These are phyloP conservation scores for Nephotettix cincticeps DNA, from an alignment of 1,140 invertebrate genomes.

Conservation along the genomic window DNA sequence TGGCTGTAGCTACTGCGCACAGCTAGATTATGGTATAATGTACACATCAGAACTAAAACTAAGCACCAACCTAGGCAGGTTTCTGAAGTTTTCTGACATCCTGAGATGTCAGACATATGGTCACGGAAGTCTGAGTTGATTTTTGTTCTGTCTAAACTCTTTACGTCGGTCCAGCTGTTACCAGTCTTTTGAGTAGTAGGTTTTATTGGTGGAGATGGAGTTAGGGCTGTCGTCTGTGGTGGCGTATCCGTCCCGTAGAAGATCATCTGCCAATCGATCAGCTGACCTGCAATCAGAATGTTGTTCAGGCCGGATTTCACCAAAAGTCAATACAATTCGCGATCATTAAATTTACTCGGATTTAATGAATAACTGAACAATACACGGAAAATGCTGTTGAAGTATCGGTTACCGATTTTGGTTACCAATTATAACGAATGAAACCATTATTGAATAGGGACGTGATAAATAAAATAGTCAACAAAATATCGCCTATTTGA, in stretches of 20 bases:
- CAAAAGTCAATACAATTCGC: no score
- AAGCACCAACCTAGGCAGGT: conserved; percentile 40
- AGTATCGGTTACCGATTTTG: no score
- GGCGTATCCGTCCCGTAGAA: conserved; percentile 58
- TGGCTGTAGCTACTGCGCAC: not conserved
- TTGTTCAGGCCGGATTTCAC: no score
- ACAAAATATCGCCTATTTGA: no score
- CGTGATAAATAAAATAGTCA: no score
- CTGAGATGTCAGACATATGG: conserved; percentile 23
- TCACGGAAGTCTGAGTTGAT: conserved; percentile 25
- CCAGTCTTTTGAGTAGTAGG: conserved; percentile 38
- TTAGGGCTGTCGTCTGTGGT: conserved; percentile 40
- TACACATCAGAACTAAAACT: conserved; percentile 34
- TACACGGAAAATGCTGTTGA: no score
- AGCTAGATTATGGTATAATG: conserved; percentile 7
- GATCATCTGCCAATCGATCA: conserved; percentile 56
- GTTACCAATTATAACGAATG: no score
- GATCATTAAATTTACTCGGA: no score
- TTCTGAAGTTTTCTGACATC: conserved; percentile 32
- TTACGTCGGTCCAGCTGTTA: not conserved
- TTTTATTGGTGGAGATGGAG: conserved; percentile 3
- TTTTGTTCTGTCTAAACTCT: conserved; percentile 28
- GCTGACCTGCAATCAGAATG: no score
- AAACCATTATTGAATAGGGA: no score
- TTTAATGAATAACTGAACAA: no score